Evolutionary conservation across 2,797 vertebrate genomes (phyloP).

Genomic region (Adelosebastes latens): DNA sequence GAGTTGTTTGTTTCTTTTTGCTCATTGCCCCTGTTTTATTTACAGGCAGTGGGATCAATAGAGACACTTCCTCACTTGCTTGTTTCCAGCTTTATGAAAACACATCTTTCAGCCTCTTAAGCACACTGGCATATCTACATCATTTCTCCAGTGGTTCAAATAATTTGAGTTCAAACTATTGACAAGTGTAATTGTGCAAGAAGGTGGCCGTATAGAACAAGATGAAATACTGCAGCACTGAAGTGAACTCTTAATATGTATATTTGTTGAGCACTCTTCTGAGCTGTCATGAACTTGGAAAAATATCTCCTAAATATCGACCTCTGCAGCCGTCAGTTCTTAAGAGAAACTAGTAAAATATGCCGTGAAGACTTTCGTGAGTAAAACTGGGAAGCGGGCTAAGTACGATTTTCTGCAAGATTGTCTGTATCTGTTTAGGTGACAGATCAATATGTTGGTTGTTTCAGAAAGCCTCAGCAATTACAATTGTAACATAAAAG

Average conservation of each 20-base stretch:
- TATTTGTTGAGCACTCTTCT: slow-evolving; percentile 63
- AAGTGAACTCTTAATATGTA: slow-evolving; percentile 70
- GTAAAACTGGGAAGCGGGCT: not conserved
- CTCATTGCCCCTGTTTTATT: slow-evolving; percentile 82
- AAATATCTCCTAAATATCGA: slow-evolving; percentile 63
- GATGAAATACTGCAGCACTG: slow-evolving; percentile 60
- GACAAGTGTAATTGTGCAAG: slow-evolving; percentile 84
- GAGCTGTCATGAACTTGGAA: slow-evolving; percentile 68
- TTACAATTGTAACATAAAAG: not conserved
- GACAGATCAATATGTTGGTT: slow-evolving; percentile 16
- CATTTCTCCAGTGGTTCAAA: slow-evolving; percentile 81
- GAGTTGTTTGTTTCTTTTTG: slow-evolving; percentile 85
- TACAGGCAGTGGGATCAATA: slow-evolving; percentile 82
- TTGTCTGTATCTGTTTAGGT: slow-evolving; percentile 12
- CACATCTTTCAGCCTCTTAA: slow-evolving; percentile 79
- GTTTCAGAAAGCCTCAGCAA: slow-evolving; percentile 13
- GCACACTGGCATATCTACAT: slow-evolving; percentile 80
- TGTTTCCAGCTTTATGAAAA: slow-evolving; percentile 82
- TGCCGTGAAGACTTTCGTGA: slow-evolving; percentile 21
- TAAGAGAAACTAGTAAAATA: slow-evolving; percentile 44
- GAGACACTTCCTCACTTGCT: slow-evolving; percentile 78
- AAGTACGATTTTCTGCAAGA: slow-evolving; percentile 1
- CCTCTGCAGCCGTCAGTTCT: slow-evolving; percentile 58
- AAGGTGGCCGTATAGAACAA: slow-evolving; percentile 60
- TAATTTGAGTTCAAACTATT: slow-evolving; percentile 82